Conservation (phyloP, 2,888 invertebrate species). For the Ethmia dodecea region DNA sequence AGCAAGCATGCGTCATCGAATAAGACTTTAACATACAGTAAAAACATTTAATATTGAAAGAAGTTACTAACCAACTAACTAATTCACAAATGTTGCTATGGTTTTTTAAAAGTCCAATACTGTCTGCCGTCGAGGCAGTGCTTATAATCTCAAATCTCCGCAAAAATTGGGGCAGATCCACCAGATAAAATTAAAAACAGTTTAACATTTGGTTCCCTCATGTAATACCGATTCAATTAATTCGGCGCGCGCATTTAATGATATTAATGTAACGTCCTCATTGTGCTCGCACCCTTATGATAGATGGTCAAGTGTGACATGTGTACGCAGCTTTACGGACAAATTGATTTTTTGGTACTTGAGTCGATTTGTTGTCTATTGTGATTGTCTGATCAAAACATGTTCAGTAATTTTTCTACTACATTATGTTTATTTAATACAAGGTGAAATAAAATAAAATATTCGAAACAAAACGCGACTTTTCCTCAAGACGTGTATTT, state of each 20-base stretch:
- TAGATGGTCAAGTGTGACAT: slow-evolving; percentile 61
- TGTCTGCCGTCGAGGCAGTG: too few species aligned
- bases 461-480: too few species aligned
- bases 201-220: slow-evolving; percentile 63
- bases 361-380: background rate
- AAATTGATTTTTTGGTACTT: slow-evolving; percentile 46
- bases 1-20: too few species aligned
- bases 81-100: too few species aligned
- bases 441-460: too few species aligned
- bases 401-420: background rate
- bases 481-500: too few species aligned
- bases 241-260: slow-evolving; percentile 51
- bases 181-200: slow-evolving; percentile 61
- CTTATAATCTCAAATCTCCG: too few species aligned
- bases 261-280: slow-evolving; percentile 40
- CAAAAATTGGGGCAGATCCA: slow-evolving; percentile 28
- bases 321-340: slow-evolving; percentile 51
- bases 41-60: too few species aligned
- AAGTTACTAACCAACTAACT: too few species aligned
- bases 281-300: slow-evolving; percentile 49
- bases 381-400: slow-evolving; percentile 2
- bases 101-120: too few species aligned
- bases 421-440: too few species aligned
- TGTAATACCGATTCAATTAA: slow-evolving; percentile 49
- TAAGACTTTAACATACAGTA: too few species aligned